Evolutionary conservation across 2,113 vertebrate species (phyloP).

Genomic region (Sclerurus mexicanus): DNA sequence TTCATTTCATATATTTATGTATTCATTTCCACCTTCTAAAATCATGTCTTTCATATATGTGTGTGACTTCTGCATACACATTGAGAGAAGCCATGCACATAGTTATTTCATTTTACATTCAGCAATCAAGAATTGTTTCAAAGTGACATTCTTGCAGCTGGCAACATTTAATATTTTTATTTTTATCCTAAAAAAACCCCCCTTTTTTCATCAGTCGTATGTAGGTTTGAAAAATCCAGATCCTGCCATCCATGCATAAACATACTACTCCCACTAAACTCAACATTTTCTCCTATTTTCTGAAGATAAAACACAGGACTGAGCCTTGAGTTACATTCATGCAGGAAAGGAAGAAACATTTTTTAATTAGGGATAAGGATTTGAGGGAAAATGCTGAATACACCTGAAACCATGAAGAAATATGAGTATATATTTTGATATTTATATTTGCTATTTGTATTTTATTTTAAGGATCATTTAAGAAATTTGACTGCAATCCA

Average conservation of each 20-base stretch:
- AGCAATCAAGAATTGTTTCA: background rate
- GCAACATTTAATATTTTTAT: background rate
- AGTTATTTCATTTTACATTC: background rate
- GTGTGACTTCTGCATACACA: background rate
- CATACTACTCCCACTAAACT: background rate
- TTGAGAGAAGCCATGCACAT: background rate
- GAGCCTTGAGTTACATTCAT: background rate
- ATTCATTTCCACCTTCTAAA: background rate
- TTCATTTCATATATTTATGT: background rate
- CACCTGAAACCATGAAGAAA: background rate
- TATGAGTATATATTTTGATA: background rate
- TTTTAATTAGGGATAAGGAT: background rate
- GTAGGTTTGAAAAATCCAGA: background rate
- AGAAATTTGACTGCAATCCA: background rate
- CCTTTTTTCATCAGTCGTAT: background rate
- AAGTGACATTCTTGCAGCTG: background rate
- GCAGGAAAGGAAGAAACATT: background rate
- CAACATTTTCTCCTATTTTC: background rate
- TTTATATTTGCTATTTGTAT: background rate
- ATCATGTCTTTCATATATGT: background rate
- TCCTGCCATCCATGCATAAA: background rate
- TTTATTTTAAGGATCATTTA: background rate
- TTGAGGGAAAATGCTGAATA: background rate
- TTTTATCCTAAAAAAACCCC: background rate
- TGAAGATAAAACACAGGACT: background rate